phyloP scores from a whole-genome alignment of 1,140 invertebrate genomes.

The Melitaea cinxia region DNA sequence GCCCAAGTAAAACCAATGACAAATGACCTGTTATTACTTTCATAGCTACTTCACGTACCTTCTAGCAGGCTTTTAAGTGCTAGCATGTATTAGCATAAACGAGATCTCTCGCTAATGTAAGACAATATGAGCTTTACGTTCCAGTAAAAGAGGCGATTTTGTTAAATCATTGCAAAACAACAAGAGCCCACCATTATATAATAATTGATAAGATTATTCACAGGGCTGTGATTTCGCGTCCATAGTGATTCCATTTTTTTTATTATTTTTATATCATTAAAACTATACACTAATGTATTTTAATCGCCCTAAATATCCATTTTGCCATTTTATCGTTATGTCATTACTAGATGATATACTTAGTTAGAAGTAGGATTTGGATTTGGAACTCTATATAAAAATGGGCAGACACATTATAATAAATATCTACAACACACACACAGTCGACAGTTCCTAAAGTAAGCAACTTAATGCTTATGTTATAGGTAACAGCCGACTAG shows the following conservation, averaged over 20 bases:
- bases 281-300: too few species aligned
- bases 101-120: background rate
- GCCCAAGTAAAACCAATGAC: conserved; percentile 30
- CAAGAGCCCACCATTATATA: conserved; percentile 29
- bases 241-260: background rate
- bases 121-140: background rate
- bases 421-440: too few species aligned
- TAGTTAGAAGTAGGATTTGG: too few species aligned
- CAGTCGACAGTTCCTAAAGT: too few species aligned
- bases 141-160: background rate
- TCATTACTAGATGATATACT: too few species aligned
- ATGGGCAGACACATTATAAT: too few species aligned
- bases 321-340: too few species aligned
- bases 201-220: conserved; percentile 27
- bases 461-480: too few species aligned
- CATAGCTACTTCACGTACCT: conserved; percentile 30
- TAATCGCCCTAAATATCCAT: too few species aligned
- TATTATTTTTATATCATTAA: background rate
- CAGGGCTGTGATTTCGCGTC: conserved; percentile 10
- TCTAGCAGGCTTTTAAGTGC: conserved; percentile 29
- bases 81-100: conserved; percentile 32
- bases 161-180: background rate
- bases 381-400: too few species aligned
- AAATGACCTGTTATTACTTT: conserved; percentile 35
- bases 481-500: too few species aligned